Base-by-base conservation (phyloP, 2,888 invertebrate species). In the Marronus borbonicus region DNA sequence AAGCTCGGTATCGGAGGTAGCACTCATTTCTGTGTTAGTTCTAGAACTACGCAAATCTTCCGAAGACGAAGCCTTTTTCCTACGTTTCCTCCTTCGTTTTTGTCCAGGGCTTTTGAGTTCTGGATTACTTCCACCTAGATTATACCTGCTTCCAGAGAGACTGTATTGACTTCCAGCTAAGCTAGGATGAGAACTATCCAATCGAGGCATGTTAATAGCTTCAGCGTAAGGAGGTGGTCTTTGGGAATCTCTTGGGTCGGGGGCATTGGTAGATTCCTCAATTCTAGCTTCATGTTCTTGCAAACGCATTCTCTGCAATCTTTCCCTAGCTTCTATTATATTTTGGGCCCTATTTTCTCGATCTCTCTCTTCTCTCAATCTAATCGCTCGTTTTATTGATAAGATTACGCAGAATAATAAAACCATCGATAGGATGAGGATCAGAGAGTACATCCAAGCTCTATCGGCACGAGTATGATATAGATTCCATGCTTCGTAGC, bases 221-320 rank as follows among this genome's bases (percentile, higher is more conserved):
- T 95, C 95, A 83, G 93, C 93, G 84, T 95, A 95, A 2, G 93
- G 93, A 0, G 95, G 95, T 52, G 95, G 93, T 78, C 92, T 91
- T 44, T 93, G 90, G 70, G 92, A 86, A 87, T 94, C 94, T 82
- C 94, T 90, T 0, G 92, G 92, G 86, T 94, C 93, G 5, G 93
- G 92, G 28, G 93, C 92, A 84, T 92, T 93, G 74, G 90, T 89
- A 14, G 91, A 88, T 81, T 89, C 89, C 87, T 88, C 83, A 85
- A 85, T 44, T 72, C 88, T 88, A 0, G 86, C 86, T 64, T 89
- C 86, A 28, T 83, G 80, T 80, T 90, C 91, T 84, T 89, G 87
- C 81, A 89, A 87, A 62, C 90, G 89, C 82, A 92, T 82, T 83
- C 89, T 81, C 84, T 90, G 86, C 83, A 90, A 78, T 81, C 89